Conservation (phyloP, 1,140 invertebrate species). For the Brachionus koreanus region DNA sequence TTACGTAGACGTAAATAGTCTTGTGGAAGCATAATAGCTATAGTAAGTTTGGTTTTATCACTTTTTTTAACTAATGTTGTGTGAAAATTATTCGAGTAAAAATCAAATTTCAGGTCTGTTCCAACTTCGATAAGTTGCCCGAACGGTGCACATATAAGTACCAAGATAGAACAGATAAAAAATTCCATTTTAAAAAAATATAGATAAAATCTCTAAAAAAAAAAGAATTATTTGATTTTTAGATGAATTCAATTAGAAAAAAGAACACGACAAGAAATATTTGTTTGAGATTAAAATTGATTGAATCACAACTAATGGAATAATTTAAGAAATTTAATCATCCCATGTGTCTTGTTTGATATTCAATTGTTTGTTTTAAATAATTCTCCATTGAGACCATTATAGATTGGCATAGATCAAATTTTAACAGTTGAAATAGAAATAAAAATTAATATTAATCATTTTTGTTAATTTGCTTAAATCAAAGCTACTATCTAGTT, state of each 20-base stretch:
- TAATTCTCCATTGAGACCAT: not conserved
- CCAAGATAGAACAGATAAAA: not conserved
- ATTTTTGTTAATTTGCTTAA: not conserved
- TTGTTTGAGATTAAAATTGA: not conserved
- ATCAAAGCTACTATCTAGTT: not conserved
- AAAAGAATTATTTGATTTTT: not conserved
- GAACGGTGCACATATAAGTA: not conserved
- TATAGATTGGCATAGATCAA: not conserved
- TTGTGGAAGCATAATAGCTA: slow-evolving; percentile 37
- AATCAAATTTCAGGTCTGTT: not conserved
- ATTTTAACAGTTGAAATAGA: not conserved
- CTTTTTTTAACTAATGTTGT: not conserved
- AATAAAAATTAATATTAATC: not conserved
- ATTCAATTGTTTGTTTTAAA: not conserved
- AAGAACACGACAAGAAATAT: not conserved
- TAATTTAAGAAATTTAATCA: slow-evolving; percentile 5
- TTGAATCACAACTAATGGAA: not conserved
- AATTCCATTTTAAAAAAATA: not conserved
- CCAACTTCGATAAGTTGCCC: not conserved
- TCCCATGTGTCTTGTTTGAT: not conserved
- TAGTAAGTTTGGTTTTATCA: slow-evolving; percentile 13
- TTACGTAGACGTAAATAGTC: slow-evolving; percentile 38
- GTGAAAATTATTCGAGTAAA: not conserved
- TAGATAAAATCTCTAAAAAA: not conserved
- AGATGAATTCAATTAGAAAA: not conserved